Evolutionary conservation across 2,888 invertebrate species (phyloP), one percentile per base, ranked within the genome.

Genomic region (Oeneis ivallda): DNA sequence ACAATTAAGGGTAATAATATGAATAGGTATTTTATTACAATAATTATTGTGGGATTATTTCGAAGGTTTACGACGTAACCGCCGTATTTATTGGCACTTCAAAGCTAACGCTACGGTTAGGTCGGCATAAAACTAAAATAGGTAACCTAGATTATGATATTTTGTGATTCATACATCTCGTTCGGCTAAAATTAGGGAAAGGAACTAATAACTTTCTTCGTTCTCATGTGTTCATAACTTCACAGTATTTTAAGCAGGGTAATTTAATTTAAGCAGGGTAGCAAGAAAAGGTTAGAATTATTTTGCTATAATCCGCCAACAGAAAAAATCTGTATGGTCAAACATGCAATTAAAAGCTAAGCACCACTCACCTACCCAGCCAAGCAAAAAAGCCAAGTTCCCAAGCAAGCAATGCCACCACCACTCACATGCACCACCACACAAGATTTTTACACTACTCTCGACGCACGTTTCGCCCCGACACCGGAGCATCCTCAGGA

Each of bases 161-260:
- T 56, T 41, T 56, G 56, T 56, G 56, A 56, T 56, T 56, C 56
- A 56, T 56, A 41, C 34, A 32, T 52, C 53, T 53, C 53, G 34
- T 53, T 53, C 37, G 15, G 15, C 34, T 53, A 53, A 53, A 53
- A 37, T 53, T 53, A 53, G 53, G 34, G 11, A 13, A 13, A 50
- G 19, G 13, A 19, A 34, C 53, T 15, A 53, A 52, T 32, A 32
- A 8, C 32, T 52, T 26, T 15, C 47, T 47, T 9, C 47, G 17
- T 52, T 13, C 7, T 32, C 2, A 52, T 10, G 19, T 49, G 26
- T 32, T n/a, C 50, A 19, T 5, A n/a, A n/a, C n/a, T n/a, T n/a
- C n/a, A n/a, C n/a, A 10, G 10, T 49, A 11, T 49, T 11, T 37
- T 37, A 37, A 37, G 7, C 37, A 1, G 26, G 37, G n/a, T n/a